Evolutionary conservation across 2,888 invertebrate genomes (phyloP).

Genomic region (Harmothoe impar): DNA sequence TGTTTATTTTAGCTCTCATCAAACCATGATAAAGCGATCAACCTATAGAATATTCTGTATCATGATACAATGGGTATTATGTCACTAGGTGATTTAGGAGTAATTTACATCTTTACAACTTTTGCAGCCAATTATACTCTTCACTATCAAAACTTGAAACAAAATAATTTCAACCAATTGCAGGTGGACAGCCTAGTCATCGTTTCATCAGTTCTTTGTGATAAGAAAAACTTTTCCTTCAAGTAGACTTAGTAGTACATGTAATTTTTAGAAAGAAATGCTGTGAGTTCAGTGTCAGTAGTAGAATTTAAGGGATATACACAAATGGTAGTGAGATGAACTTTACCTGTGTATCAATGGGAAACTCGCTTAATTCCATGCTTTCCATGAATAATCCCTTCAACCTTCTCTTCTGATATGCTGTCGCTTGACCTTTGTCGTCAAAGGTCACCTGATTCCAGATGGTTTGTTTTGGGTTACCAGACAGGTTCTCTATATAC

Average conservation of each 20-base stretch:
- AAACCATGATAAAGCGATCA: no score
- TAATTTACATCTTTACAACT: no score
- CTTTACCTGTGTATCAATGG: conserved; percentile 67
- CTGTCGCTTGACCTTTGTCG: conserved; percentile 61
- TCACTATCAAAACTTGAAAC: neutral
- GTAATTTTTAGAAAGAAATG: neutral
- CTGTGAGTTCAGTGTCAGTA: neutral
- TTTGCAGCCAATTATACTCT: no score
- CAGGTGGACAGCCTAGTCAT: neutral
- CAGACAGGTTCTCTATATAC: conserved; percentile 63
- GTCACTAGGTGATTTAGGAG: no score
- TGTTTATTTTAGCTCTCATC: no score
- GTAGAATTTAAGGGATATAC: neutral
- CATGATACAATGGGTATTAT: no score
- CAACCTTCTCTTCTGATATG: conserved; percentile 65
- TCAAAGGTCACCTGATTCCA: conserved; percentile 40
- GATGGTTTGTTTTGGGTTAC: conserved; percentile 37
- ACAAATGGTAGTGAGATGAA: neutral
- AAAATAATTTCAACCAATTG: neutral
- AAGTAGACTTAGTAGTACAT: no score
- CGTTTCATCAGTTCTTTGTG: neutral
- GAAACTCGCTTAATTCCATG: conserved; percentile 67
- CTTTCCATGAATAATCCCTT: conserved; percentile 65
- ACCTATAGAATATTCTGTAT: no score
- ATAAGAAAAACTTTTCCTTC: no score